Evolutionary conservation across 2,797 vertebrate species (phyloP), one percentile per base, ranked within the genome.

Genomic region (Muscicapa striata): DNA sequence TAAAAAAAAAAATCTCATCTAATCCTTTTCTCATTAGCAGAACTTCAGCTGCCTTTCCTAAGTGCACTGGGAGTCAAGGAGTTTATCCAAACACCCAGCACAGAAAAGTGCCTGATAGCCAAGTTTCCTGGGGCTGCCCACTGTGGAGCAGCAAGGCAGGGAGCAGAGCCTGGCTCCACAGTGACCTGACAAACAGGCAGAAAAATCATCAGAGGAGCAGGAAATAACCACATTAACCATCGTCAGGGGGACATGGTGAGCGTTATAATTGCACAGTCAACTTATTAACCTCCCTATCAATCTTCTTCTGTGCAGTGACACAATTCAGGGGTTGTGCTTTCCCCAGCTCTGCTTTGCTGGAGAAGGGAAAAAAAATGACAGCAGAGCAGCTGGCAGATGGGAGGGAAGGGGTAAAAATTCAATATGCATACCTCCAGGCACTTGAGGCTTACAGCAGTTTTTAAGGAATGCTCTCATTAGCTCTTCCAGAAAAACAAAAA

Each of bases 261-360:
- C 2, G 0, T 45, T 72, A 74, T 87, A 94, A 92, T 94, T 91
- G 69, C 93, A 85, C n/a, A 63, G 90, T 64, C 86, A 97, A 92
- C 89, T 95, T 87, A 93, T 90, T 97, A 95, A 95, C 90, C 79
- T 92, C 73, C 49, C 41, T 85, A 78, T 89, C 76, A 87, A 66
- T 86, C 84, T 85, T 86, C 57, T 74, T 21, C 61, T 81, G 62
- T 38, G 48, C 74, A 79, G 58, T 23, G 63, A 45, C 46, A 69
- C 5, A 1, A 59, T 73, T 76, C 84, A 78, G 48, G 3, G 0
- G 41, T 57, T 54, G 67, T 68, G 49, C 45, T 79, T 86, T 87
- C 55, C 36, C 22, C 34, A 84, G 21, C 48, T 87, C 80, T 70
- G 29, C 32, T 93, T 90, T 78, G n/a, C 48, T 69, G 67, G 45